A percentile compares a stretch with the other conserved stretches of the same genome.
phyloP scores from a whole-genome alignment of 2,113 vertebrate genomes.

The Camelus bactrianus region DNA sequence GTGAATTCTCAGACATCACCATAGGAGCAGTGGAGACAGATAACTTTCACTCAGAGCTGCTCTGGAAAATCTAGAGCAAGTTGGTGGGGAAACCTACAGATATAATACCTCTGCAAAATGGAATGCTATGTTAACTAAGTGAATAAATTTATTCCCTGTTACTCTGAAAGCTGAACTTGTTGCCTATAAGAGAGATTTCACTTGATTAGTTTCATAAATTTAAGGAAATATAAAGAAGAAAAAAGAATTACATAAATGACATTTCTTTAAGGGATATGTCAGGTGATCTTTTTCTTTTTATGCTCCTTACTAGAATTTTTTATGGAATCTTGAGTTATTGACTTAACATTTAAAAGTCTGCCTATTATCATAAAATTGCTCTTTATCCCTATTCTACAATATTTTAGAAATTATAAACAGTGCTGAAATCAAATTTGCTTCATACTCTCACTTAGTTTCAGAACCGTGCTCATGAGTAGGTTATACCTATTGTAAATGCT shows the following conservation, averaged over 20 bases:
- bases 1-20: neutral
- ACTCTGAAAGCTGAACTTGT: slow-evolving; percentile 58
- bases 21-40: neutral
- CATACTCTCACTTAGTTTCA: neutral
- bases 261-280: slow-evolving; percentile 63
- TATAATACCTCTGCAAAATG: neutral
- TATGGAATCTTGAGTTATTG: slow-evolving; percentile 66
- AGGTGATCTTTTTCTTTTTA: slow-evolving; percentile 65
- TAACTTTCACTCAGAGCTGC: neutral
- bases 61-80: neutral
- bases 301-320: slow-evolving; percentile 48
- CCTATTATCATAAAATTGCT: slow-evolving; percentile 34
- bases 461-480: neutral
- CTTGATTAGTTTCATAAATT: slow-evolving; percentile 48
- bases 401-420: slow-evolving; percentile 58
- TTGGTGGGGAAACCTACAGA: neutral
- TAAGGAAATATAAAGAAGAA: slow-evolving; percentile 25
- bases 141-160: slow-evolving; percentile 46
- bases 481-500: neutral
- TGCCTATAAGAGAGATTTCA: slow-evolving; percentile 38
- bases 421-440: slow-evolving; percentile 1
- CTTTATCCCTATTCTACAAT: slow-evolving; percentile 57
- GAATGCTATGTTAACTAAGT: slow-evolving; percentile 28
- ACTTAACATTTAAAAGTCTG: slow-evolving; percentile 62
- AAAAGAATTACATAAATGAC: slow-evolving; percentile 67